phyloP scores from a whole-genome alignment of 2,888 invertebrate genomes.

The Drosophila stalkeri region DNA sequence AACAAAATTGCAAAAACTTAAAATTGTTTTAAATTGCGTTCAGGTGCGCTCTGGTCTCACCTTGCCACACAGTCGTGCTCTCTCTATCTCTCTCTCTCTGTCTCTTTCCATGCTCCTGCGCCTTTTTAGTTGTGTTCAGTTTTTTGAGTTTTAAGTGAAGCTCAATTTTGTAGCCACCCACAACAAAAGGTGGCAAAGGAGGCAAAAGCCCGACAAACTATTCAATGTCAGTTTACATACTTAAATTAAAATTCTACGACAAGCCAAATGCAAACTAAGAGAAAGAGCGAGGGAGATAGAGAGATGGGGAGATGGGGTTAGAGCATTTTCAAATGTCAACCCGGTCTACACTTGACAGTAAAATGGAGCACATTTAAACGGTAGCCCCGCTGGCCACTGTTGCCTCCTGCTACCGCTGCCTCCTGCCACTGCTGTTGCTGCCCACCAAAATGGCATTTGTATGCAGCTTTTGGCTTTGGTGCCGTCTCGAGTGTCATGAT shows the following conservation, averaged over 20 bases:
- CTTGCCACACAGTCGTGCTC: background rate
- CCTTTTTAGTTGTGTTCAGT: background rate
- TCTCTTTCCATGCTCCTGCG: background rate
- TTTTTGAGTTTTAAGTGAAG: conserved; percentile 39
- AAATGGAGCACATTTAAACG: conserved; percentile 82
- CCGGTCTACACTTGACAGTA: conserved; percentile 79
- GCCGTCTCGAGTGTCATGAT: conserved; percentile 67
- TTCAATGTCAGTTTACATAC: conserved; percentile 80
- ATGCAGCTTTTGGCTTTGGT: conserved; percentile 68
- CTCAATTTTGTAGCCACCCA: conserved; percentile 53
- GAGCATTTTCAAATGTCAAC: conserved; percentile 74
- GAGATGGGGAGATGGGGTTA: conserved; percentile 23
- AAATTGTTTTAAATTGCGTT: conserved; percentile 55
- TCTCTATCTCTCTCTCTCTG: too few species aligned
- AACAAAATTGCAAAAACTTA: conserved; percentile 66
- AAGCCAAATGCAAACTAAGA: conserved; percentile 29
- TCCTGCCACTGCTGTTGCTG: conserved; percentile 13
- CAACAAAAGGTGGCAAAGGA: conserved; percentile 52
- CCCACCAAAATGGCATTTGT: conserved; percentile 55
- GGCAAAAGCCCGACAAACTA: conserved; percentile 57
- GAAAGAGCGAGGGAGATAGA: background rate
- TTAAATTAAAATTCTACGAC: conserved; percentile 78
- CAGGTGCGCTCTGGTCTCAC: conserved; percentile 24
- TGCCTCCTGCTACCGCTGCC: conserved; percentile 14
- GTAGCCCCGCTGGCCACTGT: conserved; percentile 40